Evolutionary conservation across 2,888 invertebrate genomes (phyloP), one percentile per base, ranked within the genome.

Genomic region (Zaprionus lineosus): DNA sequence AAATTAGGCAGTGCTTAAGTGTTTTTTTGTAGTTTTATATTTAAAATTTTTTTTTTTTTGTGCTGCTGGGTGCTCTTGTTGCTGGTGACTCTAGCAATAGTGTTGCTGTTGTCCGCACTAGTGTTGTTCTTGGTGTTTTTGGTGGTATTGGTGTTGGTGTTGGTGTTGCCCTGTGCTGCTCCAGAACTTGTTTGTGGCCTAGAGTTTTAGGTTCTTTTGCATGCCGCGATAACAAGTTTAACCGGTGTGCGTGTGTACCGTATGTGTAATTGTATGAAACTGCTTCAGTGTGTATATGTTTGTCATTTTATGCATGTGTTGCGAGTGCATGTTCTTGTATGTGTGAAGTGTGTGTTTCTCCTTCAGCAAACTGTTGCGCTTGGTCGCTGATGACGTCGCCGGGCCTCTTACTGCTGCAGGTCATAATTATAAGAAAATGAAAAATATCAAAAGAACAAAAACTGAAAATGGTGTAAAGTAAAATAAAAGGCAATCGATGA

Each of bases 221-320:
- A 84, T 82, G 85, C 83, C 82, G 77, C 77, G 84, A 83, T 85
- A 79, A 79, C 78, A 85, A 85, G 78, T 79, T 85, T 65, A 83
- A 79, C 78, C 78, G 78, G 82, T 84, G 78, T 85, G 78, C 63
- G 58, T 68, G 69, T 64, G 62, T 61, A 57, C 58, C 73, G 58
- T 48, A 67, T 55, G 74, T 64, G 74, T 68, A 55, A 60, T 55
- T 63, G 62, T 78, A 63, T 70, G 76, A 69, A 68, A 53, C 60
- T 59, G 24, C 12, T 9, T 24, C 12, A 41, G 53, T 18, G 51
- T 44, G 52, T 53, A 26, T 36, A 21, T 52, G 36, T 67, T 44
- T 58, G 66, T 64, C 4, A 24, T 24, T 3, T 8, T 24, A 24
- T 24, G 16, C n/a, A 31, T 31, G 51, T 44, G 48, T 53, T n/a